These are phyloP conservation scores for Scaptodrosophila lebanonensis DNA, from an alignment of 1,140 invertebrate species.

Conservation along the genomic window DNA sequence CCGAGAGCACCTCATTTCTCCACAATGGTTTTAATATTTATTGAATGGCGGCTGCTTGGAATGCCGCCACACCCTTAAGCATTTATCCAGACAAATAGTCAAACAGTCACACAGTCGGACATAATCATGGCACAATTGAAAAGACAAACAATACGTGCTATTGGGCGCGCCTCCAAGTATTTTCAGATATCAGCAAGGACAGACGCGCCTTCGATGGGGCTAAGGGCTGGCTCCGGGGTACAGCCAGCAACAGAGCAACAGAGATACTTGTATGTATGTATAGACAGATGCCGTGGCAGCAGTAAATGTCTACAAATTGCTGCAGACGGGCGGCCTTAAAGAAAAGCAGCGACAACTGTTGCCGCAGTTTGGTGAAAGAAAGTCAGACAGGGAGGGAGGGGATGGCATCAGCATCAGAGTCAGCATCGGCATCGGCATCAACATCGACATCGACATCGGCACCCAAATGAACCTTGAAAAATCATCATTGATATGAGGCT, in stretches of 20 bases:
- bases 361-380: constrained; percentile 38
- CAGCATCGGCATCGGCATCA: too few relatives aligned
- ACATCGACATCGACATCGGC: too few relatives aligned
- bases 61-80: neutral
- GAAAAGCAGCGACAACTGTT: constrained; percentile 45
- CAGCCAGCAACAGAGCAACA: constrained; percentile 1
- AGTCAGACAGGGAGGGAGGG: too few relatives aligned
- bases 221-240: too few relatives aligned
- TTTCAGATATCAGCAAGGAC: too few relatives aligned
- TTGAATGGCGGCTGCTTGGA: constrained; percentile 44
- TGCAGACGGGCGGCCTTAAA: constrained; percentile 44
- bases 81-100: too few relatives aligned
- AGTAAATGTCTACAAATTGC: constrained; percentile 64
- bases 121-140: constrained; percentile 61
- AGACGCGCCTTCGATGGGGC: too few relatives aligned
- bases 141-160: constrained; percentile 62
- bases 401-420: too few relatives aligned
- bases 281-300: constrained; percentile 8
- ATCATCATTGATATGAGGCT: constrained; percentile 52
- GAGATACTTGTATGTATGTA: constrained; percentile 4
- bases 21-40: constrained; percentile 50
- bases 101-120: constrained; percentile 17
- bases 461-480: constrained; percentile 70
- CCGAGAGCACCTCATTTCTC: constrained; percentile 11
- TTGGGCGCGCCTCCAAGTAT: constrained; percentile 21